Evolutionary conservation across 2,797 vertebrate species (phyloP).

Genomic region (Neolamprologus multifasciatus): DNA sequence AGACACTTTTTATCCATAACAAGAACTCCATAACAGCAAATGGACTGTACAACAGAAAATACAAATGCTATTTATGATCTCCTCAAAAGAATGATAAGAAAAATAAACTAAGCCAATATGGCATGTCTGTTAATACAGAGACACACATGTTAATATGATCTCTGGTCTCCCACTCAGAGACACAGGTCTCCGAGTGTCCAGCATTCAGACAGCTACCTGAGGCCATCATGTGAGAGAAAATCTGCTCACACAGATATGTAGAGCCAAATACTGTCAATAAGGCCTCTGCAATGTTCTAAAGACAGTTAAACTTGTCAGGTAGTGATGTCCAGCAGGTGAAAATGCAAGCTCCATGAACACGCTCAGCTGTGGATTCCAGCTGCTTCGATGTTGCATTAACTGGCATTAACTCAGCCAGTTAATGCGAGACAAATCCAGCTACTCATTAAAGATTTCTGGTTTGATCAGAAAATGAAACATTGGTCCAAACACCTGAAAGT

Average conservation of each 20-base stretch:
- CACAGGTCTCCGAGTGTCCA: neutral
- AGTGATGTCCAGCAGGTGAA: too few relatives aligned
- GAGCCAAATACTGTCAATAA: too few relatives aligned
- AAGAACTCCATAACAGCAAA: neutral
- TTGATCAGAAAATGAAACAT: fast-evolving
- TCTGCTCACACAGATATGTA: too few relatives aligned
- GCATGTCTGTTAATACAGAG: neutral
- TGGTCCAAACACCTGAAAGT: fast-evolving
- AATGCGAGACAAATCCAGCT: fast-evolving
- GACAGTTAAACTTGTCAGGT: too few relatives aligned
- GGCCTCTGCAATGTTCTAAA: fast-evolving
- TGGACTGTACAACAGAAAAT: neutral
- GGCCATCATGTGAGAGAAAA: too few relatives aligned
- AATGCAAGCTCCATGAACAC: too few relatives aligned
- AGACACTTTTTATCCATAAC: neutral
- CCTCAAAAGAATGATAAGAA: neutral
- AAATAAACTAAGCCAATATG: neutral
- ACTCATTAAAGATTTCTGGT: fast-evolving
- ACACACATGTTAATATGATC: neutral
- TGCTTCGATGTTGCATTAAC: too few relatives aligned
- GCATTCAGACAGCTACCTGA: too few relatives aligned
- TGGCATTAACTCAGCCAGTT: too few relatives aligned
- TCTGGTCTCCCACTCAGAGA: neutral
- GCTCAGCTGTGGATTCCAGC: fast-evolving
- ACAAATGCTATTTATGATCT: neutral